phyloP scores from a whole-genome alignment of 2,797 vertebrate genomes.

The Okamejei kenojei region DNA sequence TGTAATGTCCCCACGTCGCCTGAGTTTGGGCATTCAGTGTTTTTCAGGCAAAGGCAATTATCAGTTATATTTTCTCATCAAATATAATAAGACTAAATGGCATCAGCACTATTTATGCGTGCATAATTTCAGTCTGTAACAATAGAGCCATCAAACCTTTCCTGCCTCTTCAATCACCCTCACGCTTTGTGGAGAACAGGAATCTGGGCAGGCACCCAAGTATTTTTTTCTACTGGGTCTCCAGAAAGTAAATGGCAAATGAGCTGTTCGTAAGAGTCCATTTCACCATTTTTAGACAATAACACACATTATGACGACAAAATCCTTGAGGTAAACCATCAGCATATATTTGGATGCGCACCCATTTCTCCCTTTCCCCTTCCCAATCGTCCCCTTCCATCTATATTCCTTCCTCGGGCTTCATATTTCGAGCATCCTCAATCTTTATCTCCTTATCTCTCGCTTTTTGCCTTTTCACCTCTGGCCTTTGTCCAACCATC shows the following conservation, averaged over 20 bases:
- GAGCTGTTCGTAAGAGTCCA: background rate
- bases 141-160: background rate
- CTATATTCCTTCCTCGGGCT: too few species aligned
- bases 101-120: background rate
- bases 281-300: background rate
- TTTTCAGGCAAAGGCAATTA: background rate
- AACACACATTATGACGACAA: too few species aligned
- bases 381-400: too few species aligned
- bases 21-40: background rate
- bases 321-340: background rate
- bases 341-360: background rate
- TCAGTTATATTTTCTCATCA: background rate
- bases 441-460: too few species aligned
- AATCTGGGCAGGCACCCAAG: conserved; percentile 13
- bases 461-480: too few species aligned
- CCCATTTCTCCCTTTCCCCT: too few species aligned
- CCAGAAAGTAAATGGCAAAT: background rate
- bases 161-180: background rate
- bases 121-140: background rate
- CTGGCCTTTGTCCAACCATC: too few species aligned
- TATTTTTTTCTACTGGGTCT: background rate
- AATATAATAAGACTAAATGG: background rate
- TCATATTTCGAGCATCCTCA: too few species aligned
- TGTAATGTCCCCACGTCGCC: background rate
- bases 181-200: background rate